Evolutionary conservation across 2,888 invertebrate species (phyloP).

Genomic region (Globia sparganii): DNA sequence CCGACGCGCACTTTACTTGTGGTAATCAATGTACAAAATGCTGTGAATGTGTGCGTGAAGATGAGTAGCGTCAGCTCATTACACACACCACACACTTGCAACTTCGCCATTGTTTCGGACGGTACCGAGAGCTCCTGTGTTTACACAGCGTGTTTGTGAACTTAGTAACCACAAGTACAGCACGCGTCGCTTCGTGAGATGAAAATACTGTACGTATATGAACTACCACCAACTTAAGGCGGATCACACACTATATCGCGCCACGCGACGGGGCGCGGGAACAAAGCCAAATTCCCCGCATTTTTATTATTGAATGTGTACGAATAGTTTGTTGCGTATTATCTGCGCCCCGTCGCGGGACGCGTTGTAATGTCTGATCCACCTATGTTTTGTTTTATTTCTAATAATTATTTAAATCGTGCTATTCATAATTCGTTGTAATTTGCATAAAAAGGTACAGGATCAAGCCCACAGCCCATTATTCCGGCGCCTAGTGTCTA

Average conservation of each 20-base stretch:
- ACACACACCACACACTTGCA: background rate
- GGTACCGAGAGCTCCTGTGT: no score
- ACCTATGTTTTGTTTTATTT: background rate
- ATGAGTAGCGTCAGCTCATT: no score
- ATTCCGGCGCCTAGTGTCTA: slow-evolving; percentile 51
- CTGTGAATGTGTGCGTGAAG: no score
- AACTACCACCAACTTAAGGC: background rate
- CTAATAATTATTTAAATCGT: slow-evolving; percentile 11
- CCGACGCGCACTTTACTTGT: no score
- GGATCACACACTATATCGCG: background rate
- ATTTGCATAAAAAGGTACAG: slow-evolving; percentile 39
- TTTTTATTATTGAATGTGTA: background rate
- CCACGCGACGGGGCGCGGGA: background rate
- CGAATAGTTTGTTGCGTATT: background rate
- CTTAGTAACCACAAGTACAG: background rate
- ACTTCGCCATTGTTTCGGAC: background rate
- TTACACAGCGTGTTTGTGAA: background rate
- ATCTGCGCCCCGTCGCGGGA: background rate
- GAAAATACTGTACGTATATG: background rate
- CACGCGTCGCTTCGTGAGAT: background rate
- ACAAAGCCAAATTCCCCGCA: background rate
- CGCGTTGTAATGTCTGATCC: background rate
- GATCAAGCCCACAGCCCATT: slow-evolving; percentile 21
- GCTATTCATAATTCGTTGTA: slow-evolving; percentile 2
- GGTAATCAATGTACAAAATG: no score